Percentiles rank a stretch among this genome's conserved stretches.
Evolutionary conservation across 2,797 vertebrate genomes (phyloP).

Genomic region (Coilia nasus): DNA sequence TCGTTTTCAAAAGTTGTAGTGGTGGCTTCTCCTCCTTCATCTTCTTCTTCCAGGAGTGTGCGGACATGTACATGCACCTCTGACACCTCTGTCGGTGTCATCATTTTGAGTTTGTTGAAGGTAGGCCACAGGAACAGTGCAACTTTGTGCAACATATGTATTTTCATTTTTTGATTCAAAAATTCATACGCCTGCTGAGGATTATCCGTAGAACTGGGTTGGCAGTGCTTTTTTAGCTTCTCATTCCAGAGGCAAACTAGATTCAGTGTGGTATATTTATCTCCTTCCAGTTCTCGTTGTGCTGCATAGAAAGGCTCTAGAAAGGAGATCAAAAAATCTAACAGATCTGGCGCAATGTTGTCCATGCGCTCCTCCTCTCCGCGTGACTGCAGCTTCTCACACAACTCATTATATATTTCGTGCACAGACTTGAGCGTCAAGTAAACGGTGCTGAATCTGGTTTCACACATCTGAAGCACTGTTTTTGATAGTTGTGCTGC

Average conservation of each 20-base stretch:
- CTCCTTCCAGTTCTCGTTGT: background rate
- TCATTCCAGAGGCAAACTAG: background rate
- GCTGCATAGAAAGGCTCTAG: background rate
- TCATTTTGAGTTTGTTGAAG: background rate
- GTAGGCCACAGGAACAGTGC: background rate
- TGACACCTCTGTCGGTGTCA: background rate
- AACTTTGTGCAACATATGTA: conserved; percentile 43
- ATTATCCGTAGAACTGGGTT: background rate
- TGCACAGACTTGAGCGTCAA: background rate
- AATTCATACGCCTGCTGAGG: conserved; percentile 59
- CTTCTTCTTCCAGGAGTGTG: background rate
- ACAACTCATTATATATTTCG: background rate
- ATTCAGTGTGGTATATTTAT: background rate
- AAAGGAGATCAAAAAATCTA: background rate
- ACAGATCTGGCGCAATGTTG: background rate
- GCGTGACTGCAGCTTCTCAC: background rate
- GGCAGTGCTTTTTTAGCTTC: background rate
- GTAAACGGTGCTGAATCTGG: conserved; percentile 32
- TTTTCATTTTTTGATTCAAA: too few species aligned
- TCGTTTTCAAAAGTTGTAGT: too few species aligned
- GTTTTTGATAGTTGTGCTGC: conserved; percentile 30
- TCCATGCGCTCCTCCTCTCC: background rate
- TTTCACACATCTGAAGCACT: conserved; percentile 33
- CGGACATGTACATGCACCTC: background rate
- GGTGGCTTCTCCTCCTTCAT: background rate